A percentile compares a stretch with the other conserved stretches of the same genome.
Conservation (phyloP, 2,888 invertebrate genomes). For the Tetrapedia diversipes region DNA sequence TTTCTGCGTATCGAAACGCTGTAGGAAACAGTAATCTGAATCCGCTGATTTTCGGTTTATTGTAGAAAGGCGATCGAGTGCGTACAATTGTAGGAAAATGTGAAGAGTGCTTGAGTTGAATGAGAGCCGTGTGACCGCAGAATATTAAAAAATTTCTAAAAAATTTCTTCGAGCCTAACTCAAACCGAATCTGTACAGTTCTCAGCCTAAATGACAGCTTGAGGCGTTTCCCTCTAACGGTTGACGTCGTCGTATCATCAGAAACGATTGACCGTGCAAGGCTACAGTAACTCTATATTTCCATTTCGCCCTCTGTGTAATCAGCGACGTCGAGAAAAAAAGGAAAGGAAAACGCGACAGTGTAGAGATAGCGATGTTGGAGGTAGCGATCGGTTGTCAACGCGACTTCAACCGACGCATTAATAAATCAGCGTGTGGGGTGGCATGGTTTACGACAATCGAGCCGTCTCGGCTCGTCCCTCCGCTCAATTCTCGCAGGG, state of each 20-base stretch:
- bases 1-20: constrained; percentile 14
- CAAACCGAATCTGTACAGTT: no score
- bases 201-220: background rate
- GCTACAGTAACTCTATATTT: background rate
- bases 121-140: no score
- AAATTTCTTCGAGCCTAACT: no score
- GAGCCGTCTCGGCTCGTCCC: constrained; percentile 40
- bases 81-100: no score
- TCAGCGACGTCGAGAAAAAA: background rate
- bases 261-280: constrained; percentile 8
- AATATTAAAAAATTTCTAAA: no score
- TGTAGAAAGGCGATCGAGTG: no score
- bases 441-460: constrained; percentile 28
- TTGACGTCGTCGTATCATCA: background rate
- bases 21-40: no score
- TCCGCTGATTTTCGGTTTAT: no score
- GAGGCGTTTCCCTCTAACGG: background rate
- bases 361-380: no score
- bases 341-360: constrained; percentile 1
- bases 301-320: background rate
- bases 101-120: no score
- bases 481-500: constrained; percentile 42
- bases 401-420: constrained; percentile 36
- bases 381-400: constrained; percentile 50
- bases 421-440: constrained; percentile 42